A percentile compares a stretch with the other conserved stretches of the same genome.
Conservation (phyloP, 2,797 vertebrate genomes). For the Ctenosaura bakeri region DNA sequence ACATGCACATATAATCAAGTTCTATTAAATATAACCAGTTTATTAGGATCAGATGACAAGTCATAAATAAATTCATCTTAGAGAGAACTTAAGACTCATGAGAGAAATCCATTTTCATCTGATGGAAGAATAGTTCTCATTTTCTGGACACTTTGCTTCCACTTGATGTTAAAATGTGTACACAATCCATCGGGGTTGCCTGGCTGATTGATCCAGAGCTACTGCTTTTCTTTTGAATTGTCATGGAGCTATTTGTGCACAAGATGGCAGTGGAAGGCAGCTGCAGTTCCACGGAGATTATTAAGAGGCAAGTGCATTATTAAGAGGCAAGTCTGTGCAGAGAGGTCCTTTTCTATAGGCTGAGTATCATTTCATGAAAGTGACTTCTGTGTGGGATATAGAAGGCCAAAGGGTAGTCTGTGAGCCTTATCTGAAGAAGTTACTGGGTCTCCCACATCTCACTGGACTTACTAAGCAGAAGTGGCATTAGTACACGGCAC, state of each 20-base stretch:
- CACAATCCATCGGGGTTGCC: background rate
- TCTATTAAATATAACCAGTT: no score
- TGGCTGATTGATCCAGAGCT: background rate
- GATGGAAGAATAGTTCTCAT: background rate
- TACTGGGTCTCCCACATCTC: background rate
- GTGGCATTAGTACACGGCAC: background rate
- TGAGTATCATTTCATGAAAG: background rate
- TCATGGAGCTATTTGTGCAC: background rate
- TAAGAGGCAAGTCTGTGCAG: background rate
- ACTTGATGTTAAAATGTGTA: background rate
- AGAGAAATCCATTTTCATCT: background rate
- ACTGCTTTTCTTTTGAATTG: background rate
- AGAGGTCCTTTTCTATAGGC: no score
- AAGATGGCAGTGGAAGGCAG: slow-evolving; percentile 28
- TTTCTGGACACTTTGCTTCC: background rate
- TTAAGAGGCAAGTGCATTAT: background rate
- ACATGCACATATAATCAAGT: no score
- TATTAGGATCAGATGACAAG: no score
- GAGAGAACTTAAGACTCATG: background rate
- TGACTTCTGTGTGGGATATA: background rate
- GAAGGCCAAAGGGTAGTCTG: background rate
- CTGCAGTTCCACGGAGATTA: background rate
- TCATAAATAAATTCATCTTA: background rate
- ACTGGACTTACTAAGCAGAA: background rate
- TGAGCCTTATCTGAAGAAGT: background rate